Evolutionary conservation across 1,140 invertebrate genomes (phyloP), one percentile per base, ranked within the genome.

Genomic region (Temnothorax longispinosus): DNA sequence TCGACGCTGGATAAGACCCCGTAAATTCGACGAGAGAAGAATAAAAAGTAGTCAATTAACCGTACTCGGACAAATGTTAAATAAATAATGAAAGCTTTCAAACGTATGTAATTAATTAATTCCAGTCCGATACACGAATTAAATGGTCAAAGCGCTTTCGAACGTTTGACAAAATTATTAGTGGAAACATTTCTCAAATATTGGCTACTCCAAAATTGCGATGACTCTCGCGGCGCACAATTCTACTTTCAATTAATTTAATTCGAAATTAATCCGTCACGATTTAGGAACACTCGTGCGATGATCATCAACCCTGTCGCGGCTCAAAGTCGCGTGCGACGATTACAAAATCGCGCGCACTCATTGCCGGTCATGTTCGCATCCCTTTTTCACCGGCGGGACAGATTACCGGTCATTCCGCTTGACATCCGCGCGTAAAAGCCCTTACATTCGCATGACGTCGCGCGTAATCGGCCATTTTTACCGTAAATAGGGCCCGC

Each of bases 401-500:
- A 84, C 67, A 74, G 67, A 82, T 82, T 47, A 82, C 80, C 69
- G 64, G 54, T 74, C 69, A 50, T 74, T 47, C 27, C 80, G 41
- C 32, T 75, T 84, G 69, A 82, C 52, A 13, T 71, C 27, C 11
- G 41, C 76, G n/a, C 44, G 38, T 58, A 74, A 82, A 74, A 74
- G 52, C 21, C 54, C 52, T 82, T 72, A 72, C 67, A 47, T 69
- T 74, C 67, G 54, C 67, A 82, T 74, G 80, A 84, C 54, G 54
- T 60, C 27, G 69, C 27, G 27, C 69, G 80, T 84, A 84, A 84
- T 84, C 69, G 69, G 41, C 54, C 41, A 60, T 84, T 84, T 44
- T 84, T 75, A 75, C 27, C 35, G 54, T 84, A 84, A 84, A 84
- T 84, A 84, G 80, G 80, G 47, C 69, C 69, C 81, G 64, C 88